These are phyloP conservation scores for Chionis minor DNA, from an alignment of 2,113 vertebrate genomes.

Conservation along the genomic window DNA sequence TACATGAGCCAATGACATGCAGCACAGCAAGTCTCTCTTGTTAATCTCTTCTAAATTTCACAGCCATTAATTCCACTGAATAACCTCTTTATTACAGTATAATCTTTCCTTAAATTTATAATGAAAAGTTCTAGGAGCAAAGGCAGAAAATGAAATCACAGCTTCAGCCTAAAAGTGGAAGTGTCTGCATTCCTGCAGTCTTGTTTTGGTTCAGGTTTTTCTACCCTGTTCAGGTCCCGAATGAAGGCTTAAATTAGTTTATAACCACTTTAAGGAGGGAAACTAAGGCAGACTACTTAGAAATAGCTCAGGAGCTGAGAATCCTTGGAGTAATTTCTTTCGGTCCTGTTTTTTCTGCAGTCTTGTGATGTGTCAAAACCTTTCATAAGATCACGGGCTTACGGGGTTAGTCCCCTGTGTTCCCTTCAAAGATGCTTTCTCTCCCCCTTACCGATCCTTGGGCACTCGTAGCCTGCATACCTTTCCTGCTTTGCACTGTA, in stretches of 20 bases:
- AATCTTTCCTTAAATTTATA: constrained; percentile 2
- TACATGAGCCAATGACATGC: not conserved
- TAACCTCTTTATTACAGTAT: not conserved
- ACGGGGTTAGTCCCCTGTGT: not conserved
- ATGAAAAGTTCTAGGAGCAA: not conserved
- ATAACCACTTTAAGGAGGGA: not conserved
- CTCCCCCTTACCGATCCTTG: not conserved
- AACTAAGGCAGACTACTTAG: not conserved
- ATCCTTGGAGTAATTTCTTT: not conserved
- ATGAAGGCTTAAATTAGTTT: not conserved
- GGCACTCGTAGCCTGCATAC: not conserved
- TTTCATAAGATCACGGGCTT: not conserved
- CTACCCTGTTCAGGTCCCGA: not conserved
- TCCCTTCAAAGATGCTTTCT: not conserved
- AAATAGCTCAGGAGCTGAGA: not conserved
- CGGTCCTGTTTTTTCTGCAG: not conserved
- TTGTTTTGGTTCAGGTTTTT: not conserved
- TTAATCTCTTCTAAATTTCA: constrained; percentile 22
- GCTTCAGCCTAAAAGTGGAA: not conserved
- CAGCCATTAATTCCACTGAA: not conserved
- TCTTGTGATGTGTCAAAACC: not conserved
- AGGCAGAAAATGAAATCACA: not conserved
- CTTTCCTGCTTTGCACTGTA: not conserved
- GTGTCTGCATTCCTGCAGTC: not conserved
- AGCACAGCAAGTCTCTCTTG: not conserved